Evolutionary conservation across 2,113 vertebrate species (phyloP), one percentile per base, ranked within the genome.

Genomic region (Melierax canorus): DNA sequence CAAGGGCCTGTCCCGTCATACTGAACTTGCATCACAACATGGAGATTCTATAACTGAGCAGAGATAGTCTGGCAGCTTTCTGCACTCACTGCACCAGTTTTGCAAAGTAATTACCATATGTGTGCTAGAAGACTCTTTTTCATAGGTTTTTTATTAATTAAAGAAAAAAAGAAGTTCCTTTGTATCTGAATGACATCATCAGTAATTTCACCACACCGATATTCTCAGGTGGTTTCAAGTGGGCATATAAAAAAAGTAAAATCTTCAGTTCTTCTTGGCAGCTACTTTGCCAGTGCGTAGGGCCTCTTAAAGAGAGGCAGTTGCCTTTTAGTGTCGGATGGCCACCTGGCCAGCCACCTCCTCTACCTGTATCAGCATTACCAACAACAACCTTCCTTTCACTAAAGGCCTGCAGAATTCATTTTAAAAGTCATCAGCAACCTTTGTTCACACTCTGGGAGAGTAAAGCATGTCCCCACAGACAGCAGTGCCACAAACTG

Each of bases 201-300:
- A 67, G 30, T 22, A 50, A 41, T 39, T 50, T 59, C 51, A 66
- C 48, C 72, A 30, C 12, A 34, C 7, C 0, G 2, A 41, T 24
- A 29, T 29, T 41, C 36, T 30, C 23, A 18, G 41, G 22, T 55
- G 19, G 20, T 43, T 53, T 74, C 34, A 34, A 17, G 41, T 38
- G 11, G 23, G 17, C 7, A 6, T 32, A 55, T 18, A n/a, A 60
- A 50, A 60, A 60, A 51, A 41, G 10, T 23, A n/a, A 41, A 34
- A 39, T 39, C 43, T 27, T 46, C 29, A 69, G 64, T 46, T 29
- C 27, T 58, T 38, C 34, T 46, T 38, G 23, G 53, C 29, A 48
- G 53, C 64, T 41, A 7, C 21, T 48, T 53, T 79, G 2, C 18
- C 41, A 13, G 36, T 1, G 1, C 0, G 3, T 3, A 50, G 27